Conservation (phyloP, 1,140 invertebrate genomes). For the Periplaneta americana region DNA sequence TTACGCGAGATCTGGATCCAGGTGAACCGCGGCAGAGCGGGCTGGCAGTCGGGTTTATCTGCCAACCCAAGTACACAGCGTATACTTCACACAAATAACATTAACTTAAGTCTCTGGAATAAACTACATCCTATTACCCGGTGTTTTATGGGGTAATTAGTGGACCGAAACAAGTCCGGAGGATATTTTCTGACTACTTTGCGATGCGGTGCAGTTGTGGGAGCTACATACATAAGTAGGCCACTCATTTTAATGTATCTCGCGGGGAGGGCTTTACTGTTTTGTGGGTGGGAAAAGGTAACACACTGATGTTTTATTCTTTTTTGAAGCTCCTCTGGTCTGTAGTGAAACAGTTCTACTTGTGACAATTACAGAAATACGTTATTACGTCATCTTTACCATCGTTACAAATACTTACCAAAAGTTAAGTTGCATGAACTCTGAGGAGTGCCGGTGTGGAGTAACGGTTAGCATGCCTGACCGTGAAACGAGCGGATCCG, state of each 20-base stretch:
- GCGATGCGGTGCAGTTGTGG: background rate
- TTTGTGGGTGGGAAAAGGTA: background rate
- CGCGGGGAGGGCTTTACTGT: background rate
- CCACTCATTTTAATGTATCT: background rate
- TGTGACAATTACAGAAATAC: no score
- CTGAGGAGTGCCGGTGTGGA: no score
- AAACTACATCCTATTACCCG: background rate
- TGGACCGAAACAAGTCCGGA: background rate
- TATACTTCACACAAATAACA: background rate
- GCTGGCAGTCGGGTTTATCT: background rate
- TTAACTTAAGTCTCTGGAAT: background rate
- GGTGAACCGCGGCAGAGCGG: background rate
- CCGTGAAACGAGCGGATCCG: no score
- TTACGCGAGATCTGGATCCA: background rate
- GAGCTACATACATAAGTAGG: background rate
- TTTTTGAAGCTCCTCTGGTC: no score
- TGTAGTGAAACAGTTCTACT: no score
- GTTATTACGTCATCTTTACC: no score
- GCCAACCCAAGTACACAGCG: background rate
- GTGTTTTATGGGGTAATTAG: background rate
- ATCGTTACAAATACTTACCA: no score
- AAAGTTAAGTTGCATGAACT: no score
- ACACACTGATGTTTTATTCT: no score
- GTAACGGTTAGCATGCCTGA: no score
- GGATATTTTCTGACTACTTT: background rate